These are phyloP conservation scores for Cordylochernes scorpioides DNA, from an alignment of 2,888 invertebrate genomes.

Conservation along the genomic window DNA sequence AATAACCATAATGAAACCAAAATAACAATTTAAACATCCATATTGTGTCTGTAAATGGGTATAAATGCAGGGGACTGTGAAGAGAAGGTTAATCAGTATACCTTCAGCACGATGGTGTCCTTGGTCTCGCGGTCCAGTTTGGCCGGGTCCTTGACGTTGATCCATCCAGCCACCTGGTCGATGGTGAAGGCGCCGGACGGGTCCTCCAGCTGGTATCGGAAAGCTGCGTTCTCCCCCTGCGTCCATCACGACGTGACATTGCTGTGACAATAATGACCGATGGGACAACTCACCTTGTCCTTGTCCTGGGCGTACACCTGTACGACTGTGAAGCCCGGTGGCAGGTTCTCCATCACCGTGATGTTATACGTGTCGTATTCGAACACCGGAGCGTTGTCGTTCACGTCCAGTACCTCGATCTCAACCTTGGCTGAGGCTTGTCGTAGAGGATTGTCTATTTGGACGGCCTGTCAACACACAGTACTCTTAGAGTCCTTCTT, in stretches of 20 bases:
- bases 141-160: slow-evolving; percentile 46
- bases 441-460: slow-evolving; percentile 40
- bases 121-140: slow-evolving; percentile 51
- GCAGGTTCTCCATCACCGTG: slow-evolving; percentile 67
- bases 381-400: slow-evolving; percentile 60
- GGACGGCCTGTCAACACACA: slow-evolving; percentile 32
- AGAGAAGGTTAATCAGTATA: too few species aligned
- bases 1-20: too few species aligned
- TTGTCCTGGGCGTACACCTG: slow-evolving; percentile 28
- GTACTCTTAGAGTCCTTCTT: too few species aligned
- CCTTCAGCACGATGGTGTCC: slow-evolving; percentile 38
- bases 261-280: too few species aligned
- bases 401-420: slow-evolving; percentile 43
- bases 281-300: slow-evolving; percentile 13
- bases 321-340: slow-evolving; percentile 44
- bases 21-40: too few species aligned
- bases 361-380: slow-evolving; percentile 71
- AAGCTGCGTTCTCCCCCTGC: slow-evolving; percentile 54
- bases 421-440: slow-evolving; percentile 44
- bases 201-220: slow-evolving; percentile 46
- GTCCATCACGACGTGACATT: too few species aligned
- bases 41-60: too few species aligned
- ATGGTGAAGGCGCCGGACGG: slow-evolving; percentile 48
- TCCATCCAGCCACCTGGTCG: slow-evolving; percentile 52
- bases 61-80: too few species aligned